A percentile compares a stretch with the other conserved stretches of the same genome.
phyloP scores from a whole-genome alignment of 37 sponge, comb jelly and placozoan species.

The Axinella damicornis region DNA sequence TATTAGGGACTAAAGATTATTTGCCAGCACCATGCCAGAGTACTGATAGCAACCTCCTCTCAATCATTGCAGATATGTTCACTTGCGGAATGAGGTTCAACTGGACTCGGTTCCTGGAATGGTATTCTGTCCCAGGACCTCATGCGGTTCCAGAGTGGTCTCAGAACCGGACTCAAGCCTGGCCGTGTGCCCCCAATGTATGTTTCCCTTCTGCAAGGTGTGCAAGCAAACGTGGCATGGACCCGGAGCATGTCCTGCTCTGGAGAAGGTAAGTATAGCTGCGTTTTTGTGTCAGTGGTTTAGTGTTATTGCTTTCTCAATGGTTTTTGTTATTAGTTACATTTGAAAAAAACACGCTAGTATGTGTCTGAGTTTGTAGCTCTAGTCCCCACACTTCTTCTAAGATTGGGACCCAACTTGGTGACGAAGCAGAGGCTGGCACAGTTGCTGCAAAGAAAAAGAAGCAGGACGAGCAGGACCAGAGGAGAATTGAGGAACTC shows the following conservation, averaged over 20 bases:
- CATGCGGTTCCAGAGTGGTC: conserved; percentile 46
- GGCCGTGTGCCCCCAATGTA: conserved; percentile 55
- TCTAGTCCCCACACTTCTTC: no score
- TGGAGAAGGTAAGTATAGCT: conserved; percentile 35
- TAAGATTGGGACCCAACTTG: no score
- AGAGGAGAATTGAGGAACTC: conserved; percentile 55
- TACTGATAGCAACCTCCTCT: no score
- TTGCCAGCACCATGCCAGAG: no score
- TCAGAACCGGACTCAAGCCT: conserved; percentile 68
- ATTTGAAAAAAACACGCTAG: no score
- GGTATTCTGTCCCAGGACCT: conserved; percentile 76
- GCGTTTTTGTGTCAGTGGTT: no score
- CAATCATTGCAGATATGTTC: conserved; percentile 40
- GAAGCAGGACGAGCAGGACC: background rate
- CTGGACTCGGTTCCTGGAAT: conserved; percentile 72
- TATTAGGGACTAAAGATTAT: background rate
- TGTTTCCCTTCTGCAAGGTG: conserved; percentile 74
- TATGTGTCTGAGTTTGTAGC: no score
- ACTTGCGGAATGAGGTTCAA: conserved; percentile 36
- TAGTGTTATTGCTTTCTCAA: no score
- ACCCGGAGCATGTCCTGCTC: conserved; percentile 38
- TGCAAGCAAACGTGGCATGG: conserved; percentile 78
- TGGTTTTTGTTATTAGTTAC: no score
- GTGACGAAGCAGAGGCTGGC: no score
- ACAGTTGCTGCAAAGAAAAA: background rate